A percentile compares a stretch with the other conserved stretches of the same genome.
These are phyloP conservation scores for Melipona beecheii DNA, from an alignment of 2,888 invertebrate genomes.

Conservation along the genomic window DNA sequence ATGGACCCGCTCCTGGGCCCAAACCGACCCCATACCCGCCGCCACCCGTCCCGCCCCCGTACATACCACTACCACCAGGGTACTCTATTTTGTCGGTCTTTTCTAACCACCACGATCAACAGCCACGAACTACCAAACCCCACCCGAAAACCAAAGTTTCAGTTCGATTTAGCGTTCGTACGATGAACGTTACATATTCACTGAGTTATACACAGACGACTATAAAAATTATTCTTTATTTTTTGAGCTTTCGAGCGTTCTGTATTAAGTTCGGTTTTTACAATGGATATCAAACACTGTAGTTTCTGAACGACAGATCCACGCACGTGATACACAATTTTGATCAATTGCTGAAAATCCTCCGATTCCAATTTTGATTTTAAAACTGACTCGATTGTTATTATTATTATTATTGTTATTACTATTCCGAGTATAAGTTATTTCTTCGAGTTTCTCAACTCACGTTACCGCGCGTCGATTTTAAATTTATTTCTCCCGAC, in stretches of 20 bases:
- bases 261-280: too few relatives aligned
- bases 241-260: background rate
- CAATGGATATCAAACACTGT: too few relatives aligned
- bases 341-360: background rate
- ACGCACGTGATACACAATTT: too few relatives aligned
- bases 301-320: too few relatives aligned
- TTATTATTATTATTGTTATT: background rate
- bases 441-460: background rate
- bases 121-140: conserved; percentile 19
- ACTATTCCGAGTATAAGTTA: background rate
- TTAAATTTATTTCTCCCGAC: background rate
- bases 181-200: conserved; percentile 13
- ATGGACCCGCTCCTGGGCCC: conserved; percentile 79
- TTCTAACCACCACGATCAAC: conserved; percentile 5
- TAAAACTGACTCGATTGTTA: background rate
- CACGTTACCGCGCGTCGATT: background rate
- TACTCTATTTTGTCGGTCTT: conserved; percentile 81
- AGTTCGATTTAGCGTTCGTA: background rate
- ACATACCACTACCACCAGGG: conserved; percentile 80
- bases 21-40: conserved; percentile 80
- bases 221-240: background rate
- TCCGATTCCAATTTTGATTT: background rate
- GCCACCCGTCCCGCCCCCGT: conserved; percentile 80
- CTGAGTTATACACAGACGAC: background rate
- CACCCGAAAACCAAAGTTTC: background rate